Conservation (phyloP, 1,140 invertebrate genomes). For the Conus ventricosus region DNA sequence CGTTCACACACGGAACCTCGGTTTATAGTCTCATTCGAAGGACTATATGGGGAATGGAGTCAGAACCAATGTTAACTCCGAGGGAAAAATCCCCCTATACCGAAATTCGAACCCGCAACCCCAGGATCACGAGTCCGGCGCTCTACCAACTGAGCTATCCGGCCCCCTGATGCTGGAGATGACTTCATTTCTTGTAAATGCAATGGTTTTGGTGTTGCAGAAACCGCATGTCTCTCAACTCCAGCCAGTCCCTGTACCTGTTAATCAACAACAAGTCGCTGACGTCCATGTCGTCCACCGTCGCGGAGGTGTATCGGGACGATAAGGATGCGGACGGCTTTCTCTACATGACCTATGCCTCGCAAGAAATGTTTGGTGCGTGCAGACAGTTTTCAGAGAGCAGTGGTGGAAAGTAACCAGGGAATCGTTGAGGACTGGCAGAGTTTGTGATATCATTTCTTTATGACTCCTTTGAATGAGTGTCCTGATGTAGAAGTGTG, state of each 20-base stretch:
- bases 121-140: no score
- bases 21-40: no score
- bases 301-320: slow-evolving; percentile 86
- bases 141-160: no score
- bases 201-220: slow-evolving; percentile 41
- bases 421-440: neutral
- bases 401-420: neutral
- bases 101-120: no score
- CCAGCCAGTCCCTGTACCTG: slow-evolving; percentile 85
- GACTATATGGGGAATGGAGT: no score
- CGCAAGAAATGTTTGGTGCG: slow-evolving; percentile 88
- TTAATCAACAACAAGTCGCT: slow-evolving; percentile 89
- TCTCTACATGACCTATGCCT: slow-evolving; percentile 90
- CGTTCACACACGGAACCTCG: no score
- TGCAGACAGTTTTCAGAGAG: neutral
- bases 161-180: no score
- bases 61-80: no score
- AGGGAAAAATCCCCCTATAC: no score
- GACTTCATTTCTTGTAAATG: no score
- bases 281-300: slow-evolving; percentile 85
- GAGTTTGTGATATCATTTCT: neutral
- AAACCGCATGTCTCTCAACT: slow-evolving; percentile 70
- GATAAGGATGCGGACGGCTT: slow-evolving; percentile 88
- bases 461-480: no score
- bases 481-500: no score